Base-by-base conservation (phyloP, 2,797 vertebrate genomes). In the Lagocephalus sceleratus region DNA sequence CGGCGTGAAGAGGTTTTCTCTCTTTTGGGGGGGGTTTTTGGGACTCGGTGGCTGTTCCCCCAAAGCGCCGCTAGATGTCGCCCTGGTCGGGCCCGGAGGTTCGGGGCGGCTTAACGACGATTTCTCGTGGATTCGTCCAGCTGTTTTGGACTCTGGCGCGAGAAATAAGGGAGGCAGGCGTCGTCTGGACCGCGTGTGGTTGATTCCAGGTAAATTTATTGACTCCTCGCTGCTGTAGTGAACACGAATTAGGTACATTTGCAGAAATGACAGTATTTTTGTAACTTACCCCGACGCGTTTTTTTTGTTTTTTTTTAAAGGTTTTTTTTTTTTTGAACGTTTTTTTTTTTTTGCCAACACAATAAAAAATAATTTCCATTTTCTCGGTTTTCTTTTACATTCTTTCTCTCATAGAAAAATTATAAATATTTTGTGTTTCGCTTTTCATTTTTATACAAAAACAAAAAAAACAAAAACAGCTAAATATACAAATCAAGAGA, bases 311-410 rank as follows among this genome's bases (percentile, higher is more conserved):
- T 54, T 22, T 39, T n/a, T n/a, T n/a, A n/a, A n/a, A n/a, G n/a
- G n/a, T n/a, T n/a, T n/a, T n/a, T n/a, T n/a, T n/a, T 62, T 90
- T 93, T 88, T 91, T 91, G n/a, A n/a, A n/a, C n/a, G n/a, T n/a
- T n/a, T n/a, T 62, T 90, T 93, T 88, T 91, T 91, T 88, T 91
- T 93, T 91, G 91, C 89, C 91, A 96, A 97, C 92, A 95, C 94
- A 97, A 97, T 94, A 97, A 97, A 98, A 96, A 96, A 89, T 93
- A 92, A 94, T 92, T 92, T 92, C 89, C 89, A 91, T 92, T 93
- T 93, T 88, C 67, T 93, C 29, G 20, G 2, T 57, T 64, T 54
- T 78, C 70, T 75, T 77, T 83, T 76, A 78, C 73, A 75, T 67
- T 75, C 66, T 82, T 81, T 82, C 81, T 79, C 63, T 86, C 73